Percentiles rank a stretch among this genome's conserved stretches.
Conservation (phyloP, 2,113 vertebrate genomes). For the Spermophilus dauricus region DNA sequence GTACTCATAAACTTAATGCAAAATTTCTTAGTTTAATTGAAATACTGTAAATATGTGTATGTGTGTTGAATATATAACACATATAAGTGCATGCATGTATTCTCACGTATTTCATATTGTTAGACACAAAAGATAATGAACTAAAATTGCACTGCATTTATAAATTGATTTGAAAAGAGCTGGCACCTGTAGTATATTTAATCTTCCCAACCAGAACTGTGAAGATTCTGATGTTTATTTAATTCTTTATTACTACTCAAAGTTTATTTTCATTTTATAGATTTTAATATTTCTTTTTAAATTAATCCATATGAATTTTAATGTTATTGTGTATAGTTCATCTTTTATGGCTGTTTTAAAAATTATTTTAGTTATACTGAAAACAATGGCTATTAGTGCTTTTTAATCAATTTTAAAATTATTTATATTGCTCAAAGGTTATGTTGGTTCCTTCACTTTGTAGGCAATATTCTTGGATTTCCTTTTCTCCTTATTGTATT, state of each 20-base stretch:
- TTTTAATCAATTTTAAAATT: neutral
- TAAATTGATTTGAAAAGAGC: neutral
- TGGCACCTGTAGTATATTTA: neutral
- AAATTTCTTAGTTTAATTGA: neutral
- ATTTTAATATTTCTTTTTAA: neutral
- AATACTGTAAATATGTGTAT: neutral
- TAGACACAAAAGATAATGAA: neutral
- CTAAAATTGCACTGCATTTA: neutral
- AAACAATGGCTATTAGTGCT: neutral
- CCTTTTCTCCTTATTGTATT: neutral
- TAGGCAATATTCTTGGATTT: neutral
- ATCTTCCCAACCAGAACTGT: neutral
- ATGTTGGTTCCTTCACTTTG: neutral
- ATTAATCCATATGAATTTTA: neutral
- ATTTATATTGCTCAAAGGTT: neutral
- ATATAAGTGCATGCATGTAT: neutral
- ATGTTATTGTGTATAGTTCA: neutral
- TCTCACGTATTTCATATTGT: neutral
- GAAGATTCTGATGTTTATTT: neutral
- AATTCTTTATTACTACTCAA: neutral
- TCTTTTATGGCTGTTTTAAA: neutral
- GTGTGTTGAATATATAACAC: neutral
- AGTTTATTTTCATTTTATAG: neutral
- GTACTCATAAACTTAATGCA: neutral
- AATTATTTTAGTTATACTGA: neutral